Percentiles rank a stretch among this genome's conserved stretches.
These are phyloP conservation scores for Aleiodes alternator DNA, from an alignment of 2,888 invertebrate species.

Conservation along the genomic window DNA sequence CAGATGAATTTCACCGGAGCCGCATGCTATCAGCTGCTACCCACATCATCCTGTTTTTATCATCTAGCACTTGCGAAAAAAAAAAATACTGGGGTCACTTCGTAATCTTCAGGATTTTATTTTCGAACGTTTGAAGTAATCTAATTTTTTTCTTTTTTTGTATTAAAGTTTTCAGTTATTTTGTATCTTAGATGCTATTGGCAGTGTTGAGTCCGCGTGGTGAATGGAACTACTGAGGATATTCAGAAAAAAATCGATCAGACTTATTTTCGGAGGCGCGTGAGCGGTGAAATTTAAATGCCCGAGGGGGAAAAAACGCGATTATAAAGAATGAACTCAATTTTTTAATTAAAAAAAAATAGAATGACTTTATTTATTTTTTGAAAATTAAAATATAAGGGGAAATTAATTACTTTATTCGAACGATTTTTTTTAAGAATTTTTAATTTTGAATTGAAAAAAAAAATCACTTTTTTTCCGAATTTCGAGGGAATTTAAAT, in stretches of 20 bases:
- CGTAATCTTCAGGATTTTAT: not conserved
- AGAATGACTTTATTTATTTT: no score
- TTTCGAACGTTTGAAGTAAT: not conserved
- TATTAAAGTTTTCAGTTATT: not conserved
- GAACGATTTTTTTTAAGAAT: no score
- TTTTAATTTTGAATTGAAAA: no score
- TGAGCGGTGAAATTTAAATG: slow-evolving; percentile 46
- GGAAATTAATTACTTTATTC: no score
- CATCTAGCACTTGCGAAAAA: not conserved
- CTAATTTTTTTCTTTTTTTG: not conserved
- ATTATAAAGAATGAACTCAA: no score
- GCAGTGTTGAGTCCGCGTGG: slow-evolving; percentile 12
- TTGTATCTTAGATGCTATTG: not conserved
- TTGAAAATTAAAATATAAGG: no score
- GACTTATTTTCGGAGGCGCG: slow-evolving; percentile 21
- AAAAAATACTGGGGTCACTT: slow-evolving; percentile 25
- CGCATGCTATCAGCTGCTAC: slow-evolving; percentile 22
- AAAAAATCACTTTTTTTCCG: no score
- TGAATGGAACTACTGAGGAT: slow-evolving; percentile 5
- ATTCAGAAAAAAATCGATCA: slow-evolving; percentile 18
- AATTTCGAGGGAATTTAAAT: no score
- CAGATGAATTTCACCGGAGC: slow-evolving; percentile 23
- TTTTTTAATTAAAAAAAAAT: no score
- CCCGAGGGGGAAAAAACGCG: not conserved
- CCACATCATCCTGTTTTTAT: slow-evolving; percentile 14